Conservation (phyloP, 2,888 invertebrate species). For the Eupithecia exiguata region DNA sequence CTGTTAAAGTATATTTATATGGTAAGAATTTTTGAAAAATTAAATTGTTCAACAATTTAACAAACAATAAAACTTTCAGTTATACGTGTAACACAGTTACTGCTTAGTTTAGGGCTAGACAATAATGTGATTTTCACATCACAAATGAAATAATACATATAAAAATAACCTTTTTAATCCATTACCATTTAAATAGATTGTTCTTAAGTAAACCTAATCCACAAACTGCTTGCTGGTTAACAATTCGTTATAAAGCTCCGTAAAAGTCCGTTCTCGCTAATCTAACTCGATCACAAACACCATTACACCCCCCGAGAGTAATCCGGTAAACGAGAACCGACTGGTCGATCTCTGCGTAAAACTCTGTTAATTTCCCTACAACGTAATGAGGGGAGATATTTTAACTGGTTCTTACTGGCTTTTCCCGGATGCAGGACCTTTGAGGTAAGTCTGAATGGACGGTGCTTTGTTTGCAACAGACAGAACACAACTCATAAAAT, state of each 20-base stretch:
- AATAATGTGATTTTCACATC: background rate
- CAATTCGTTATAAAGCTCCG: background rate
- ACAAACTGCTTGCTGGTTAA: background rate
- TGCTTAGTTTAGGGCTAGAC: no score
- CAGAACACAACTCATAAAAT: no score
- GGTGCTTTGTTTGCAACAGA: no score
- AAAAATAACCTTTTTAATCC: no score
- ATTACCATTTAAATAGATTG: no score
- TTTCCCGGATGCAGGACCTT: background rate
- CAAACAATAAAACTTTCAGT: no score
- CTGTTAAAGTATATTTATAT: no score
- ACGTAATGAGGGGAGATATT: background rate
- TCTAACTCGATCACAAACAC: conserved; percentile 6
- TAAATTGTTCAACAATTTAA: no score
- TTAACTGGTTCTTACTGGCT: background rate
- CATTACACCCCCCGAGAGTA: background rate
- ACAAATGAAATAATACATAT: no score
- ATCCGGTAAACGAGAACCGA: conserved; percentile 7
- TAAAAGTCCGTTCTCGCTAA: background rate
- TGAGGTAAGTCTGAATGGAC: background rate
- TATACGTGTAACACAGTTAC: no score
- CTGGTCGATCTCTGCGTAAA: conserved; percentile 4
- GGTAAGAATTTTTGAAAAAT: no score
- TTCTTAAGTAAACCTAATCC: background rate
- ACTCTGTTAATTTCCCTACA: conserved; percentile 2